Evolutionary conservation across 2,797 vertebrate species (phyloP).

Genomic region (Hypotaenidia philippensis): DNA sequence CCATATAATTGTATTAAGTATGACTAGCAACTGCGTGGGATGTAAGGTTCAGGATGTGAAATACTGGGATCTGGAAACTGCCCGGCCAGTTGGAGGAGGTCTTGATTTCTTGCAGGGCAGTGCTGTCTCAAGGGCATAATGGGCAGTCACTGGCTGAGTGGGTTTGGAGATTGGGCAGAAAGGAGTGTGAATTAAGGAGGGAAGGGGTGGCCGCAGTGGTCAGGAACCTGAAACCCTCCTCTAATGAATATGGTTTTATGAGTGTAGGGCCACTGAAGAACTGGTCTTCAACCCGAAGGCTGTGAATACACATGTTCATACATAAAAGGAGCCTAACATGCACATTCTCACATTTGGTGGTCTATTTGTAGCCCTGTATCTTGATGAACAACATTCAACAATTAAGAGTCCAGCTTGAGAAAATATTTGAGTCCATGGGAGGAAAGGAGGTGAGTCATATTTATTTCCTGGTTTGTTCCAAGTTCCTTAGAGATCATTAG

Average conservation of each 20-base stretch:
- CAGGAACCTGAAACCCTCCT: not conserved
- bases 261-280: not conserved
- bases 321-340: not conserved
- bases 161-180: not conserved
- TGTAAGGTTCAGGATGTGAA: not conserved
- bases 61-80: not conserved
- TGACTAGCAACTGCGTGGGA: not conserved
- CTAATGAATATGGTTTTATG: not conserved
- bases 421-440: constrained; percentile 99
- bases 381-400: constrained; percentile 98
- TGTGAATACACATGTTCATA: not conserved
- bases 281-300: not conserved
- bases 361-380: constrained; percentile 89
- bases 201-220: not conserved
- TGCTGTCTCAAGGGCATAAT: not conserved
- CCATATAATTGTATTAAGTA: not conserved
- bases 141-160: not conserved
- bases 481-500: constrained; percentile 73
- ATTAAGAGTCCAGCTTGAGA: constrained; percentile 95
- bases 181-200: not conserved
- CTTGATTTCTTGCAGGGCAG: not conserved
- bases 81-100: not conserved
- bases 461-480: not conserved
- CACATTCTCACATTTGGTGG: not conserved
- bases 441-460: constrained; percentile 92